Evolutionary conservation across 2,113 vertebrate species (phyloP).

Genomic region (Podiceps cristatus): DNA sequence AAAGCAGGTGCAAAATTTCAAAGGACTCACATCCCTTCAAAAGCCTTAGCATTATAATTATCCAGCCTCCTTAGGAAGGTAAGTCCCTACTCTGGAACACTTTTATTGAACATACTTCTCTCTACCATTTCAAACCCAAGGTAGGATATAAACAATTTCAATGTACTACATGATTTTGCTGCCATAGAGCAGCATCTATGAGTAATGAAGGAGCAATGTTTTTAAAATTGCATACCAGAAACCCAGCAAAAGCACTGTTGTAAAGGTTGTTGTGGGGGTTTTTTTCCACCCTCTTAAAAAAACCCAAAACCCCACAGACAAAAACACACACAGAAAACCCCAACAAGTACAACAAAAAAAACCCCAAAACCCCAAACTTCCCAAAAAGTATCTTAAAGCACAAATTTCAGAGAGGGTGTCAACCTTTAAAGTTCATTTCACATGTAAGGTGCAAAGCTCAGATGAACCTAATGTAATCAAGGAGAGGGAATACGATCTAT

Average conservation of each 20-base stretch:
- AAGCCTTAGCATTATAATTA: not conserved
- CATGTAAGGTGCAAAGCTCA: not conserved
- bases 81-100: not conserved
- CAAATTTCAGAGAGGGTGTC: not conserved
- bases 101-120: not conserved
- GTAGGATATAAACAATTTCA: not conserved
- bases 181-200: not conserved
- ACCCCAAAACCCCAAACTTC: too few species aligned
- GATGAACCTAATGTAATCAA: not conserved
- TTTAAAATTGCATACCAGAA: not conserved
- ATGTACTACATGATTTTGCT: not conserved
- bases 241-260: not conserved
- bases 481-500: not conserved
- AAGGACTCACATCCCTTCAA: not conserved
- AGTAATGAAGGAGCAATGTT: not conserved
- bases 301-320: too few species aligned
- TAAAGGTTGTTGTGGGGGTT: not conserved
- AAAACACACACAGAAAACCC: too few species aligned
- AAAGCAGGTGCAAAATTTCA: not conserved
- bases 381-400: not conserved
- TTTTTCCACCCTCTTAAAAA: not conserved
- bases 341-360: too few species aligned
- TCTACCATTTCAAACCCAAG: not conserved
- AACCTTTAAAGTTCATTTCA: slow-evolving; percentile 46
- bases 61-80: too few species aligned